A percentile compares a stretch with the other conserved stretches of the same genome.
Evolutionary conservation across 64 coral and sea anemone genomes (phyloP).

Genomic region (Montipora sp.): DNA sequence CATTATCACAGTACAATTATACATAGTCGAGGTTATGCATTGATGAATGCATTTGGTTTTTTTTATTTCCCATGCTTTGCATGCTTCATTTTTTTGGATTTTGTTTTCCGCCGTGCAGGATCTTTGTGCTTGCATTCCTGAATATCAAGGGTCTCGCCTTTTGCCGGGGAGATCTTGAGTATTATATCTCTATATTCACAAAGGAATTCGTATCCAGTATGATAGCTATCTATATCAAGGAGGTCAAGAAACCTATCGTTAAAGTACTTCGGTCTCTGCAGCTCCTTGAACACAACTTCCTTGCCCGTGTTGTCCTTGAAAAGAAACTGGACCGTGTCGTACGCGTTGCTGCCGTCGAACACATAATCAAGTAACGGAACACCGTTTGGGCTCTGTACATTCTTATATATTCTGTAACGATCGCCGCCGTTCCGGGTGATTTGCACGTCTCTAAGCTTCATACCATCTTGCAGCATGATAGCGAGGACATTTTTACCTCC

Average conservation of each 20-base stretch:
- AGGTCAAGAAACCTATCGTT: neutral
- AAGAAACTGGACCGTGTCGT: conserved; percentile 34
- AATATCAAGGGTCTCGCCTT: neutral
- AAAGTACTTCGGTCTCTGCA: neutral
- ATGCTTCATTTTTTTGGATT: neutral
- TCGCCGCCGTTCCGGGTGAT: neutral
- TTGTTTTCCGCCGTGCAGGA: neutral
- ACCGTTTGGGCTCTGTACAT: neutral
- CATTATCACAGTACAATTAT: neutral
- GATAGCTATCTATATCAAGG: neutral
- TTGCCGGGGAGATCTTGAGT: neutral
- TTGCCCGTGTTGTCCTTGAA: conserved; percentile 41
- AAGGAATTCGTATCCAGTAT: neutral
- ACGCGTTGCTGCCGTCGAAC: neutral
- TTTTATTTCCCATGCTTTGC: too few species aligned
- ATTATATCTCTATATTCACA: conserved; percentile 16
- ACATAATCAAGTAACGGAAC: neutral
- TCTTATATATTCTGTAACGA: neutral
- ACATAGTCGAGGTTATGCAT: neutral
- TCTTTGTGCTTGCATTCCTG: conserved; percentile 19
- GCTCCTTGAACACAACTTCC: conserved; percentile 23
- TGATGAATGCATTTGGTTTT: too few species aligned
- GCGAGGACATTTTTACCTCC: conserved; percentile 17
- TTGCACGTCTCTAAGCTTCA: neutral
- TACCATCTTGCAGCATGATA: neutral